Percentiles rank a stretch among this genome's conserved stretches.
Evolutionary conservation across 2,113 vertebrate genomes (phyloP).

Genomic region (Chascanopsetta lugubris): DNA sequence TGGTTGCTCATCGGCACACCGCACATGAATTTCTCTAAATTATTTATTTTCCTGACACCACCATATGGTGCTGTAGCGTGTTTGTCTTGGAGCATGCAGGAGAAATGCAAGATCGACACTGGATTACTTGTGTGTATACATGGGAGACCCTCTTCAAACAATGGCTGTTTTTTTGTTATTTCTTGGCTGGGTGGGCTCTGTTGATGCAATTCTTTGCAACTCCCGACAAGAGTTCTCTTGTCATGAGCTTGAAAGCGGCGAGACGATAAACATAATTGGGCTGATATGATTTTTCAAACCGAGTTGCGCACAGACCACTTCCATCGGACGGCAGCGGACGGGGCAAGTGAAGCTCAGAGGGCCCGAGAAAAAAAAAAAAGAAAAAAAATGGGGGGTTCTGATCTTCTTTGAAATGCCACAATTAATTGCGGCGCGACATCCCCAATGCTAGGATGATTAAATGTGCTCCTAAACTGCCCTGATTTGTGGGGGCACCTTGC

Average conservation of each 20-base stretch:
- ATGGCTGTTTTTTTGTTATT: slow-evolving; percentile 72
- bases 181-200: slow-evolving; percentile 68
- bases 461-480: slow-evolving; percentile 84
- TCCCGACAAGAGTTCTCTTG: slow-evolving; percentile 35
- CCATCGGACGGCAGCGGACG: slow-evolving; percentile 40
- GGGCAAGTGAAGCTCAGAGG: slow-evolving; percentile 59
- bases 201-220: slow-evolving; percentile 76
- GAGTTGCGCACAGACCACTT: slow-evolving; percentile 31
- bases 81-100: slow-evolving; percentile 73
- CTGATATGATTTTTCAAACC: slow-evolving; percentile 65
- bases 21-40: slow-evolving; percentile 76
- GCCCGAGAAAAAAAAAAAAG: slow-evolving; percentile 75
- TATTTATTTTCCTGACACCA: slow-evolving; percentile 82
- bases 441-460: slow-evolving; percentile 82
- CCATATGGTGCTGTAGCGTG: slow-evolving; percentile 77
- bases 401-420: slow-evolving; percentile 85
- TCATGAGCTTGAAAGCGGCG: slow-evolving; percentile 51
- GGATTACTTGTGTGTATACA: slow-evolving; percentile 72
- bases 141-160: slow-evolving; percentile 78
- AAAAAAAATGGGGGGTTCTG: slow-evolving; percentile 80
- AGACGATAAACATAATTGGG: slow-evolving; percentile 64
- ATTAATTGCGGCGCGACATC: slow-evolving; percentile 81
- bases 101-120: slow-evolving; percentile 67
- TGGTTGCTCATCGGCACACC: slow-evolving; percentile 66
- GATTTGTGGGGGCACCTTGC: slow-evolving; percentile 87